phyloP scores from a whole-genome alignment of 2,888 invertebrate species.

The Melinopterus prodromus region DNA sequence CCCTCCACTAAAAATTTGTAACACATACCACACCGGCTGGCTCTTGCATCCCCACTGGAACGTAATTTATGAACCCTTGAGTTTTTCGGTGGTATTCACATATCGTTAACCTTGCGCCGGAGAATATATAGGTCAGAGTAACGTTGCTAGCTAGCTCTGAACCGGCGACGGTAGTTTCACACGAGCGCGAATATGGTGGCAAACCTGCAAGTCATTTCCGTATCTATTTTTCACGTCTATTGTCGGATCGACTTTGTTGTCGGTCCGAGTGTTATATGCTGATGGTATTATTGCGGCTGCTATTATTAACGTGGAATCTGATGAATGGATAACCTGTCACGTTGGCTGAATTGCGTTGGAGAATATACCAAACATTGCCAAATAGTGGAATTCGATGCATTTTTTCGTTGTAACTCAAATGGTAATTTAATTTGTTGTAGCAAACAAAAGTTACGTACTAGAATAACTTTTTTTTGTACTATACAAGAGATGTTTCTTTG shows the following conservation, averaged over 20 bases:
- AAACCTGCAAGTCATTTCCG: neutral
- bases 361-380: neutral
- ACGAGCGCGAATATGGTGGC: neutral
- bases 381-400: too few species aligned
- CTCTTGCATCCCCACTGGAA: conserved; percentile 17
- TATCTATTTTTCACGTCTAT: neutral
- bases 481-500: too few species aligned
- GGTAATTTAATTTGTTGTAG: too few species aligned
- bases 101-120: neutral
- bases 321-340: neutral
- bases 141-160: neutral
- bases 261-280: neutral
- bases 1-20: neutral
- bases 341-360: neutral
- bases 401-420: too few species aligned
- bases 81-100: neutral
- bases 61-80: conserved; percentile 4
- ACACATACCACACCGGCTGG: conserved; percentile 15
- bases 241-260: neutral
- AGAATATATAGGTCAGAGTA: neutral
- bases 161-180: neutral
- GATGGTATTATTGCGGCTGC: too few species aligned
- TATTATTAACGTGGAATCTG: neutral
- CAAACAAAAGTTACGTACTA: too few species aligned
- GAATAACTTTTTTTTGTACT: too few species aligned